phyloP scores from a whole-genome alignment of 2,113 vertebrate genomes.

The Sinosuthora webbiana region DNA sequence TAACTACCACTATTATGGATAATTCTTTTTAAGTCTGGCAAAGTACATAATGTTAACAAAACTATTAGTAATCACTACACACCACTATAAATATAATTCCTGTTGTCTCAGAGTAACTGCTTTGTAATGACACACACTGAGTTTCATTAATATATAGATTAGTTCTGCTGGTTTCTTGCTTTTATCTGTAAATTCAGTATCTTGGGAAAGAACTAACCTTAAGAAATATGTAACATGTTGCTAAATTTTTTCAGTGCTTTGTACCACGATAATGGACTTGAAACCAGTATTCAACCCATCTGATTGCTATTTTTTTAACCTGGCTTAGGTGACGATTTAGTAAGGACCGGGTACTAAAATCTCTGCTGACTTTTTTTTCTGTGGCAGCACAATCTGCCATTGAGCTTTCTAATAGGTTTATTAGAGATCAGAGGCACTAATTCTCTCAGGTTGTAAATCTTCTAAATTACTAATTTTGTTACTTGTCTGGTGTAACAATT shows the following conservation, averaged over 20 bases:
- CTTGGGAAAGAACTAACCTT: neutral
- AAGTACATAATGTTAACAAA: neutral
- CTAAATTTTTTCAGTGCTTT: neutral
- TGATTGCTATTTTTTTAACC: neutral
- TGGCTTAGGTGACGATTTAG: neutral
- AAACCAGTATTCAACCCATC: conserved; percentile 7
- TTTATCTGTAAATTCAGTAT: conserved; percentile 24
- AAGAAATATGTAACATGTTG: neutral
- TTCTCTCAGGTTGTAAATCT: neutral
- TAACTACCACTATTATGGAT: neutral
- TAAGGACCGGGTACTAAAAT: neutral
- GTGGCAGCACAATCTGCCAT: neutral
- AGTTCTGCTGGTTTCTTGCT: neutral
- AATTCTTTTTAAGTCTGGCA: neutral
- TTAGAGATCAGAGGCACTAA: neutral
- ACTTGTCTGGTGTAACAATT: neutral
- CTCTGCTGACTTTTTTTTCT: neutral
- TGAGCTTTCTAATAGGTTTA: neutral
- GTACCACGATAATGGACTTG: neutral
- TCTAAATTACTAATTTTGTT: neutral
- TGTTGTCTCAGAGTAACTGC: neutral
- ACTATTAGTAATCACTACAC: neutral
- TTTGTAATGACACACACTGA: neutral
- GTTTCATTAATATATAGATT: conserved; percentile 43
- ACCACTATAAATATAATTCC: neutral